A percentile compares a stretch with the other conserved stretches of the same genome.
phyloP scores from a whole-genome alignment of 1,140 invertebrate species.

The Drosophila watanabei region DNA sequence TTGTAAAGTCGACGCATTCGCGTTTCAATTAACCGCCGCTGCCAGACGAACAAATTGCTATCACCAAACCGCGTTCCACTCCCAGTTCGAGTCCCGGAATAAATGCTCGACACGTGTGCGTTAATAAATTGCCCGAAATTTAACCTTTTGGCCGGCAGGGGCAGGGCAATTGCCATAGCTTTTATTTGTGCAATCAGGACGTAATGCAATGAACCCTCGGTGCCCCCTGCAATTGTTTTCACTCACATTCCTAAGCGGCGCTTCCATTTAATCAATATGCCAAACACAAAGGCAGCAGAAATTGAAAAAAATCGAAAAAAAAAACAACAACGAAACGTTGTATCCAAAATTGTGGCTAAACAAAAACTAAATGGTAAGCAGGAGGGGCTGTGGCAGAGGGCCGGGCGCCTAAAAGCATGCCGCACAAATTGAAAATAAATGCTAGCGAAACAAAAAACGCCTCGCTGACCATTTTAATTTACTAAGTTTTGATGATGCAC shows the following conservation, averaged over 20 bases:
- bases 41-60: conserved; percentile 59
- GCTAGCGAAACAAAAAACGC: conserved; percentile 66
- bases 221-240: conserved; percentile 54
- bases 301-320: conserved; percentile 6
- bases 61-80: not conserved
- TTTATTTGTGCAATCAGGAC: conserved; percentile 72
- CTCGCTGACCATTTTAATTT: conserved; percentile 79
- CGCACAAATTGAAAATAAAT: conserved; percentile 79
- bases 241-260: conserved; percentile 32
- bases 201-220: conserved; percentile 58
- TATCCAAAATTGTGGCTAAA: conserved; percentile 71
- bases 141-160: conserved; percentile 32
- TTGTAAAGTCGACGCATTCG: conserved; percentile 43
- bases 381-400: conserved; percentile 16
- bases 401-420: conserved; percentile 69
- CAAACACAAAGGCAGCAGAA: conserved; percentile 60
- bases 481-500: conserved; percentile 73
- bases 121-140: conserved; percentile 56
- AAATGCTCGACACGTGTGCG: conserved; percentile 68
- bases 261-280: conserved; percentile 79
- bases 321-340: conserved; percentile 11
- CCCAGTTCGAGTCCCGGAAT: not conserved
- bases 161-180: conserved; percentile 54
- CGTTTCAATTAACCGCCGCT: conserved; percentile 65
- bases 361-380: conserved; percentile 72